Conservation (phyloP, 2,113 vertebrate species). For the Hiodon alosoides region DNA sequence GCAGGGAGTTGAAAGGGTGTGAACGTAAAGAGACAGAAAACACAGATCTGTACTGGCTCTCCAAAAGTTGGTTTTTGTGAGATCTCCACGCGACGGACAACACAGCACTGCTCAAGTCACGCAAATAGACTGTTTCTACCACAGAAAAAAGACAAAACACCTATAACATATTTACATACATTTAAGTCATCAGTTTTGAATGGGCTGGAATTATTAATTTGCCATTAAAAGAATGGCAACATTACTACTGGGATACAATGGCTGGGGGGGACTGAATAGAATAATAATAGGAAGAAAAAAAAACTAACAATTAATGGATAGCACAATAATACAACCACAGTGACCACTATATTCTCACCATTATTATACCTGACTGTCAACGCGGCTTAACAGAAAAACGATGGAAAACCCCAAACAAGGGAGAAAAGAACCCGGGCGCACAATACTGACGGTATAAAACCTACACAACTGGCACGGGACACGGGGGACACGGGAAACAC, state of each 20-base stretch:
- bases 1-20: no score
- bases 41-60: no score
- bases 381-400: constrained; percentile 32
- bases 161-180: background rate
- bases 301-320: constrained; percentile 4
- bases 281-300: background rate
- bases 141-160: background rate
- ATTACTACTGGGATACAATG: background rate
- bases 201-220: background rate
- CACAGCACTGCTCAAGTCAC: no score
- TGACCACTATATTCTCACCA: constrained; percentile 21
- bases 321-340: constrained; percentile 25
- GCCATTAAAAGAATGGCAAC: background rate
- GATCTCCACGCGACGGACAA: no score
- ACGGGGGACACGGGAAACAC: constrained; percentile 46
- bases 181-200: background rate
- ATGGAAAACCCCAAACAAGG: constrained; percentile 5
- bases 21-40: no score
- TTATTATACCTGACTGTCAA: constrained; percentile 34
- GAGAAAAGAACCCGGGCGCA: constrained; percentile 42
- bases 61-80: no score
- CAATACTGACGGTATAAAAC: constrained; percentile 37
- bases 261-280: no score
- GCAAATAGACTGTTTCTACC: no score
- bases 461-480: constrained; percentile 14